These are phyloP conservation scores for Heterotis niloticus DNA, from an alignment of 2,113 vertebrate genomes.

Conservation along the genomic window DNA sequence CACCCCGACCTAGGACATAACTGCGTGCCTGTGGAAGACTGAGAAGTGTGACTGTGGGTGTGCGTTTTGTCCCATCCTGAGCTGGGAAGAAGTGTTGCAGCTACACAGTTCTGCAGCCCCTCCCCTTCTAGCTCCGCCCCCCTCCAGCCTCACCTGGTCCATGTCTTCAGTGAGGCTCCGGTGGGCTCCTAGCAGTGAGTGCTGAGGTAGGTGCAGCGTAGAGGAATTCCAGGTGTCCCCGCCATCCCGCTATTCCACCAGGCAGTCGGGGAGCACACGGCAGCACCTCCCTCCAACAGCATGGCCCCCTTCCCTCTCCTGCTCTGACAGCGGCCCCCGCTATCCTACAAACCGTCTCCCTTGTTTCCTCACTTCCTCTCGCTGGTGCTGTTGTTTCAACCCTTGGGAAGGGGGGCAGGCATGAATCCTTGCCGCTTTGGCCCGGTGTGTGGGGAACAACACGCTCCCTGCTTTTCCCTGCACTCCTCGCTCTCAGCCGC, in stretches of 20 bases:
- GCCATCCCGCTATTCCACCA: constrained; percentile 26
- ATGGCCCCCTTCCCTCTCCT: constrained; percentile 34
- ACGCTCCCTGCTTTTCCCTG: constrained; percentile 47
- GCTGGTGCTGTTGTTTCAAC: constrained; percentile 21
- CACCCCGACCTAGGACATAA: not conserved
- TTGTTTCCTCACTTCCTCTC: constrained; percentile 1
- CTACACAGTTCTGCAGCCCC: constrained; percentile 26
- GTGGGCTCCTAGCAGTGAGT: constrained; percentile 51
- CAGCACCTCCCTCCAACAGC: constrained; percentile 42
- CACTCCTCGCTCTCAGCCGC: constrained; percentile 44
- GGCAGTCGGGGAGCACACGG: constrained; percentile 44
- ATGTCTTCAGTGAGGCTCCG: constrained; percentile 58
- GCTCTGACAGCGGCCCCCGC: constrained; percentile 42
- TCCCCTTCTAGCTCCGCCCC: constrained; percentile 13
- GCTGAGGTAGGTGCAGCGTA: constrained; percentile 57
- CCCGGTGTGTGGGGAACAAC: constrained; percentile 35
- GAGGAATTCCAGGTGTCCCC: constrained; percentile 28
- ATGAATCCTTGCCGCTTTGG: constrained; percentile 33
- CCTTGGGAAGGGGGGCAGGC: constrained; percentile 28
- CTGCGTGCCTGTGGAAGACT: not conserved
- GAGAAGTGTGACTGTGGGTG: not conserved
- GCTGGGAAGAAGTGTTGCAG: not conserved
- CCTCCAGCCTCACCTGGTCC: constrained; percentile 63
- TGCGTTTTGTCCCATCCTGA: not conserved
- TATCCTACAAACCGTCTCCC: constrained; percentile 31